These are phyloP conservation scores for Phyllostomus hastatus DNA, from an alignment of 2,113 vertebrate species.

Conservation along the genomic window DNA sequence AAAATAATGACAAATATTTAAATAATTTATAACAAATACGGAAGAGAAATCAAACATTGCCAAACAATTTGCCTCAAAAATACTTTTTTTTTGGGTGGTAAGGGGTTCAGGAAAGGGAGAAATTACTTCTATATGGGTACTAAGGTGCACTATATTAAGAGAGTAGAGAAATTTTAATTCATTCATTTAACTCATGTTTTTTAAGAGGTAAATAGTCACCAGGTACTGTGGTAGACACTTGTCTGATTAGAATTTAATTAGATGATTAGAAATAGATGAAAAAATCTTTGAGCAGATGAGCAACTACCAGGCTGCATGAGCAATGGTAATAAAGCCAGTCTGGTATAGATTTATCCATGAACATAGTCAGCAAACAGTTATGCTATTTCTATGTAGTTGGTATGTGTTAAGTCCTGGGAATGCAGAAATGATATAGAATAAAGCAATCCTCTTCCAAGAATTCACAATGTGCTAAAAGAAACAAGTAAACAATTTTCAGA, in stretches of 20 bases:
- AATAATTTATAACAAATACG: neutral
- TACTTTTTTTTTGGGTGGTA: neutral
- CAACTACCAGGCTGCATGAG: neutral
- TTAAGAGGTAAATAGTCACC: neutral
- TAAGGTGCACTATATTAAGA: neutral
- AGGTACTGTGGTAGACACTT: neutral
- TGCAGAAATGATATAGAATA: neutral
- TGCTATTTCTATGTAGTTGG: neutral
- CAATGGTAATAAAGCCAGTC: neutral
- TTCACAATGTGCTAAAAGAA: neutral
- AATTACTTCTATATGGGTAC: neutral
- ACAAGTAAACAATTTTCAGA: neutral
- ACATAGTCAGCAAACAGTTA: neutral
- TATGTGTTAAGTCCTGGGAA: neutral
- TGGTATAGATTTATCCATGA: neutral
- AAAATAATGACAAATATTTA: neutral
- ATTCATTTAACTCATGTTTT: neutral
- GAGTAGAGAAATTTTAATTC: neutral
- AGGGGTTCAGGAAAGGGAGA: neutral
- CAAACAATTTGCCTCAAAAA: neutral
- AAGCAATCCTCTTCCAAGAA: neutral
- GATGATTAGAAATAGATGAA: neutral
- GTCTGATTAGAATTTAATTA: neutral
- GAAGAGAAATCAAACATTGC: neutral
- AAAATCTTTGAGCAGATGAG: neutral